These are phyloP conservation scores for Eulemur albifrons DNA, from an alignment of 2,797 vertebrate species.

Conservation along the genomic window DNA sequence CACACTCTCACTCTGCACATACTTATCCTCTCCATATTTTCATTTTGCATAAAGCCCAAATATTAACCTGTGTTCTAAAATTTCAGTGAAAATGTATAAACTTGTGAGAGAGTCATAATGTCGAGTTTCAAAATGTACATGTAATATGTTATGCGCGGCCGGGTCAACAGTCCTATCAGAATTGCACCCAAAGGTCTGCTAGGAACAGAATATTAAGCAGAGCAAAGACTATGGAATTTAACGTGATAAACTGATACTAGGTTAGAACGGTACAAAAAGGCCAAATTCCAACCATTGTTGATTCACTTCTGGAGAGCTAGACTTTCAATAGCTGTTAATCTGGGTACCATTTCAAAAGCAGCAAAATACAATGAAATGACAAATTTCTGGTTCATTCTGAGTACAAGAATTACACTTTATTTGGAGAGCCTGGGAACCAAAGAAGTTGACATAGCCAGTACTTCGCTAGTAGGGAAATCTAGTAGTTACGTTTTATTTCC, in stretches of 20 bases:
- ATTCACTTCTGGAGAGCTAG: neutral
- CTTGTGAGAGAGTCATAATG: neutral
- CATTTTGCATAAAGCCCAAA: neutral
- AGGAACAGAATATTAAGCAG: conserved; percentile 31
- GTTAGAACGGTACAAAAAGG: neutral
- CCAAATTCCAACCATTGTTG: neutral
- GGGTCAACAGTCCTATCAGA: neutral
- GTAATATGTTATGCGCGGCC: neutral
- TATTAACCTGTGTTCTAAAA: neutral
- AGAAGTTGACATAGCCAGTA: neutral
- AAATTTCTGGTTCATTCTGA: neutral
- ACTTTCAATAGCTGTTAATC: neutral
- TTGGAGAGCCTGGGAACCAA: neutral
- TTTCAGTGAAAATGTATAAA: neutral
- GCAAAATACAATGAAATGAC: neutral
- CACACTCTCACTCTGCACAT: neutral
- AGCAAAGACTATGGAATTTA: neutral
- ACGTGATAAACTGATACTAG: neutral
- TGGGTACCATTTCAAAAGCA: neutral
- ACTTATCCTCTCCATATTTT: neutral
- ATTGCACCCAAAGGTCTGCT: neutral
- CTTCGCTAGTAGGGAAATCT: neutral
- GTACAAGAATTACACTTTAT: neutral
- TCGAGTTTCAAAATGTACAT: neutral
- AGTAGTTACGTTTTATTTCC: neutral